These are phyloP conservation scores for Cossypha dichroa DNA, from an alignment of 2,797 vertebrate genomes.

Conservation along the genomic window DNA sequence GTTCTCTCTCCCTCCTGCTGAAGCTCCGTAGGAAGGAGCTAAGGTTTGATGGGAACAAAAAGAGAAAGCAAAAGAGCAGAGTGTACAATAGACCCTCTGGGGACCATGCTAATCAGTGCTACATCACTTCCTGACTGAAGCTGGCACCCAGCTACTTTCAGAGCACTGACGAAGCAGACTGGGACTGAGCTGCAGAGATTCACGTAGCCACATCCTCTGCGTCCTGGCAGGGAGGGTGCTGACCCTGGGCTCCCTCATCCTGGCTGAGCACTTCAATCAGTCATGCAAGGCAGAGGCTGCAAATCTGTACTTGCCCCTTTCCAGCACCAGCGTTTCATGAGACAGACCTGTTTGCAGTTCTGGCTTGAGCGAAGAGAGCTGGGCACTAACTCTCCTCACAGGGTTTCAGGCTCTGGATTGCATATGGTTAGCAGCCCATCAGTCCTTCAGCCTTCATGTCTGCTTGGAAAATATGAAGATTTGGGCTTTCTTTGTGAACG, in stretches of 20 bases:
- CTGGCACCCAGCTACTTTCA: not conserved
- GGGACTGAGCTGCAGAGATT: not conserved
- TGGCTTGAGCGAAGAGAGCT: not conserved
- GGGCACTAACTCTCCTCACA: not conserved
- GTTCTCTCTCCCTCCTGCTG: not conserved
- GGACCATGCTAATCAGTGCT: not conserved
- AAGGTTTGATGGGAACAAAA: not conserved
- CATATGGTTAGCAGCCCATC: not conserved
- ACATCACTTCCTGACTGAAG: constrained; percentile 10
- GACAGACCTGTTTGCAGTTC: rapidly evolving
- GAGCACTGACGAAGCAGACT: not conserved
- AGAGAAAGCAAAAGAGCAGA: constrained; percentile 33
- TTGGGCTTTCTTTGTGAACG: not conserved
- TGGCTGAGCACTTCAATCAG: not conserved
- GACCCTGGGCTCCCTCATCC: not conserved
- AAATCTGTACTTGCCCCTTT: not conserved
- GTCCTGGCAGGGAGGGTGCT: not conserved
- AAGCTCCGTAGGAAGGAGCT: not conserved
- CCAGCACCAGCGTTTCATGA: rapidly evolving
- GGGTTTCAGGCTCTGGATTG: not conserved
- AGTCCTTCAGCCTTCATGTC: not conserved
- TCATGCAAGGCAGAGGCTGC: not conserved
- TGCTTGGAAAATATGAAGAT: not conserved
- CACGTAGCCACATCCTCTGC: constrained; percentile 21
- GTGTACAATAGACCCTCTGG: not conserved